Conservation (phyloP, 2,888 invertebrate genomes). For the Pheosia tremula region DNA sequence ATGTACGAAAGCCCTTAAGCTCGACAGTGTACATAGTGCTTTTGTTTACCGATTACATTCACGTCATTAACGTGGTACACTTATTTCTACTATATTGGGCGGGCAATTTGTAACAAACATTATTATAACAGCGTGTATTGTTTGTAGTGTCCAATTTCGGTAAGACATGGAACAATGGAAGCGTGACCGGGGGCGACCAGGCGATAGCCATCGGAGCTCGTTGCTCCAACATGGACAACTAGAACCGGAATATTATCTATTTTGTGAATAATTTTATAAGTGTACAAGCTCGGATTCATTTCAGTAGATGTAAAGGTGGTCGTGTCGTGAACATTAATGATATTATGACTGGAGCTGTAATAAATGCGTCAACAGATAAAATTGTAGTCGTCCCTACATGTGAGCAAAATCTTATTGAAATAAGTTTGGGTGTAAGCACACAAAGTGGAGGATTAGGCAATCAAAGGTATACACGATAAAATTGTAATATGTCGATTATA, state of each 20-base stretch:
- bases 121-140: conserved; percentile 47
- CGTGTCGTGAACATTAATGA: conserved; percentile 49
- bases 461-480: too few species aligned
- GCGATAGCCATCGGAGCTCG: conserved; percentile 64
- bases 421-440: too few species aligned
- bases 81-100: conserved; percentile 29
- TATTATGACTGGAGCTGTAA: conserved; percentile 12
- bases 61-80: conserved; percentile 7
- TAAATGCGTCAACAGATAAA: not conserved
- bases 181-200: conserved; percentile 64
- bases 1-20: too few species aligned
- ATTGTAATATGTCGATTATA: too few species aligned
- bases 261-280: conserved; percentile 57
- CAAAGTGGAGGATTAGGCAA: too few species aligned
- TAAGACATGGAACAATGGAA: conserved; percentile 67
- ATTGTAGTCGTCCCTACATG: not conserved
- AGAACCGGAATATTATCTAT: conserved; percentile 53
- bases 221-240: conserved; percentile 49
- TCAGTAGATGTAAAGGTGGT: conserved; percentile 6
- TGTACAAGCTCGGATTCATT: conserved; percentile 13
- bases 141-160: conserved; percentile 66
- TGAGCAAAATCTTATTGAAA: not conserved
- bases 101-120: conserved; percentile 49
- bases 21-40: too few species aligned
- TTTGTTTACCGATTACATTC: conserved; percentile 11